Evolutionary conservation across 2,113 vertebrate genomes (phyloP), one percentile per base, ranked within the genome.

Genomic region (Struthio camelus): DNA sequence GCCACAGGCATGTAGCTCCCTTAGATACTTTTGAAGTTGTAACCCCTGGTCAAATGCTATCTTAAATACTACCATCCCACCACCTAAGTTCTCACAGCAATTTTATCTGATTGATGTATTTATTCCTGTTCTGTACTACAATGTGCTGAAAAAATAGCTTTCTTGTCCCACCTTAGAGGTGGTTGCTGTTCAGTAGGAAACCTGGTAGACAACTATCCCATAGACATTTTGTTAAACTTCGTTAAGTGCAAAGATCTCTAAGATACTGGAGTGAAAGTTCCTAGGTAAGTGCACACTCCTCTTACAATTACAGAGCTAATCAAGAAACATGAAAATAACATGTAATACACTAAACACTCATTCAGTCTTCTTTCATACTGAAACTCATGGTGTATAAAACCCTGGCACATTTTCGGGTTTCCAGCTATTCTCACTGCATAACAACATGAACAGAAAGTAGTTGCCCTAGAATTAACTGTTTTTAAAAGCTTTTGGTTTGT

Each of bases 351-450:
- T 67, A 83, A 97, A 89, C 59, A 91, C 15, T 86, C 73, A 50
- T 10, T 80, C 94, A 81, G 59, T n/a, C 82, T 79, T 90, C 81
- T 93, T 92, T 86, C 93, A 79, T 79, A 76, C 76, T 86, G 44
- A 96, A 76, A 90, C 93, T 96, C 91, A 95, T 90, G 80, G 96
- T 79, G 93, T 64, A 96, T 93, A 93, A 97, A 96, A 86, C 93
- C 96, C 97, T 97, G 97, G 94, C 96, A 97, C 85, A 88, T 83
- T 93, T 91, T 95, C 12, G 78, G 77, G 84, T 95, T 95, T 97
- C 94, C 95, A 96, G 92, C 95, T 95, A 95, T 89, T 95, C 89
- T 89, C 80, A 9, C 87, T 82, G 87, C 87, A 92, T 94, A 95
- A 30, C 85, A 84, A 89, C 81, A 80, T 4, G 87, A 90, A 84